phyloP scores from a whole-genome alignment of 2,113 vertebrate species.

The Protobothrops flavoviridis region DNA sequence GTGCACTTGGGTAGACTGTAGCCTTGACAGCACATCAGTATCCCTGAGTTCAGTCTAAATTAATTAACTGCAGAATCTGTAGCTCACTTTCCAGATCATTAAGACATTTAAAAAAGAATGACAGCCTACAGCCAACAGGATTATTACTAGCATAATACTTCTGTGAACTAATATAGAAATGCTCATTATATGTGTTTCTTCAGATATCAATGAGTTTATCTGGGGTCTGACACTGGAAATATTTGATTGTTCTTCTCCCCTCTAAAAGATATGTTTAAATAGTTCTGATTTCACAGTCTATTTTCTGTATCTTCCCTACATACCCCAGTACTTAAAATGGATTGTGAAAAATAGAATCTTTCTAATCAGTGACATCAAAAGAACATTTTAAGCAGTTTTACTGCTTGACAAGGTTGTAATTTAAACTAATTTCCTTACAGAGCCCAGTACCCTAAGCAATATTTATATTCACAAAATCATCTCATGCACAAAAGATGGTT shows the following conservation, averaged over 20 bases:
- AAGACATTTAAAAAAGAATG: not conserved
- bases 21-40: not conserved
- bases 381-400: constrained; percentile 19
- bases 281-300: constrained; percentile 11
- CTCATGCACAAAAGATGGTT: not conserved
- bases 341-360: constrained; percentile 20
- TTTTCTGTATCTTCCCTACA: constrained; percentile 12
- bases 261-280: not conserved
- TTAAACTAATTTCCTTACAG: constrained; percentile 34
- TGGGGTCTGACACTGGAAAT: constrained; percentile 9
- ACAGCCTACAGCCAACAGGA: not conserved
- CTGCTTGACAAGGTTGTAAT: constrained; percentile 15
- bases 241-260: not conserved
- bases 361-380: constrained; percentile 30
- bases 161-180: not conserved
- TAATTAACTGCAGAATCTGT: not conserved
- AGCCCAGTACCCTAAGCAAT: constrained; percentile 13
- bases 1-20: not conserved
- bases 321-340: not conserved
- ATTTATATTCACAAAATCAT: constrained; percentile 27
- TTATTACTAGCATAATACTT: not conserved
- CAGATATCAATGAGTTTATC: not conserved
- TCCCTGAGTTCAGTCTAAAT: not conserved
- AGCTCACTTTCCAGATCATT: not conserved
- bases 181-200: not conserved